A percentile compares a stretch with the other conserved stretches of the same genome.
Conservation (phyloP, 1,140 invertebrate genomes). For the Pseudoatta argentina region DNA sequence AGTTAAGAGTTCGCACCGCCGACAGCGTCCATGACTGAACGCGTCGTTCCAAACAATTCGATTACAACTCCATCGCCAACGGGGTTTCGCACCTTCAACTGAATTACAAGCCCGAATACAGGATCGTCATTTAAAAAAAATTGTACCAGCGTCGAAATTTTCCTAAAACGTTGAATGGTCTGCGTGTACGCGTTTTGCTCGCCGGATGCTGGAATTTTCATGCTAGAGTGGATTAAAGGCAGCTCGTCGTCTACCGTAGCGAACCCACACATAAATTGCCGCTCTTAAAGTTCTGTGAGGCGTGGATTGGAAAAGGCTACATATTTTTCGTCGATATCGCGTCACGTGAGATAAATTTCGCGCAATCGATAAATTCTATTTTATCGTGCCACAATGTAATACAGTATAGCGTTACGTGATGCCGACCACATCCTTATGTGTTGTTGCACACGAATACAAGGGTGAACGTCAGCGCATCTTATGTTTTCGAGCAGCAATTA, state of each 20-base stretch:
- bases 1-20: conserved; percentile 3
- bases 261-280: neutral
- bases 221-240: neutral
- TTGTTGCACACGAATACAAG: conserved; percentile 36
- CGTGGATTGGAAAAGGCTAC: conserved; percentile 4
- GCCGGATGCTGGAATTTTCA: neutral
- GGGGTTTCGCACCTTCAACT: conserved; percentile 30
- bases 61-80: conserved; percentile 42
- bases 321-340: conserved; percentile 43
- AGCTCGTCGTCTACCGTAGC: neutral
- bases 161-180: neutral
- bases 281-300: conserved; percentile 23
- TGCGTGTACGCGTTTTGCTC: neutral
- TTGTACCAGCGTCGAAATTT: conserved; percentile 10
- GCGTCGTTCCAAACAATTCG: conserved; percentile 39
- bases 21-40: conserved; percentile 36
- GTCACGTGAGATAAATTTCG: conserved; percentile 69
- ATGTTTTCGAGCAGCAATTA: neutral
- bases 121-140: conserved; percentile 22
- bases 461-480: conserved; percentile 14
- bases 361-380: conserved; percentile 70
- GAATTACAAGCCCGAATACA: conserved; percentile 19
- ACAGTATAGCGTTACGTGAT: conserved; percentile 65
- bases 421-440: conserved; percentile 47
- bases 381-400: conserved; percentile 58